phyloP scores from a whole-genome alignment of 2,113 vertebrate species.

The Syrmaticus mikado region DNA sequence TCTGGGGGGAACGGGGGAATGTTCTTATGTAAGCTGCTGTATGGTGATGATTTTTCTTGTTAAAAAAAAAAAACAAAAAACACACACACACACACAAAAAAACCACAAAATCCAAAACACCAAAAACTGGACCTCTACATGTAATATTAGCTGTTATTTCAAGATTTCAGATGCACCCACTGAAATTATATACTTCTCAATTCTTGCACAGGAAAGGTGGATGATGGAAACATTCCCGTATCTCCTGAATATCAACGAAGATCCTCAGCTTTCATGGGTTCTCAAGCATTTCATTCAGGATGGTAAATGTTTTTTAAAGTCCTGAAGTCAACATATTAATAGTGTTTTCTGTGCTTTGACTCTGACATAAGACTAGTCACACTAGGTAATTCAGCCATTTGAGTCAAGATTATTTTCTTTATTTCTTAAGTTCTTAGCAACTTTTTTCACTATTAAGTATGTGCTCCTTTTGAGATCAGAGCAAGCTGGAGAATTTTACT shows the following conservation, averaged over 20 bases:
- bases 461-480: too few relatives aligned
- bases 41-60: neutral
- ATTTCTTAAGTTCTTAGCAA: neutral
- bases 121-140: neutral
- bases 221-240: constrained; percentile 87
- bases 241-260: constrained; percentile 88
- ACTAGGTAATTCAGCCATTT: neutral
- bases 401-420: neutral
- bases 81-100: neutral
- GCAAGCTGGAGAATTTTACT: neutral
- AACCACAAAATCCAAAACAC: too few relatives aligned
- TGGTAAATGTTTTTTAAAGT: constrained; percentile 65
- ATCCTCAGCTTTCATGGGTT: constrained; percentile 87
- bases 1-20: neutral
- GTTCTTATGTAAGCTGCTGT: neutral
- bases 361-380: neutral
- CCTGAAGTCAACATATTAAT: neutral
- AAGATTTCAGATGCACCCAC: neutral
- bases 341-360: neutral
- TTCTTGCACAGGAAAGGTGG: constrained; percentile 80
- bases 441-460: neutral
- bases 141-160: neutral
- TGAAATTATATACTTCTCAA: neutral
- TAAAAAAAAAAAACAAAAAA: neutral
- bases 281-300: constrained; percentile 87